Evolutionary conservation across 2,113 vertebrate species (phyloP).

Genomic region (Corynorhinus townsendii): DNA sequence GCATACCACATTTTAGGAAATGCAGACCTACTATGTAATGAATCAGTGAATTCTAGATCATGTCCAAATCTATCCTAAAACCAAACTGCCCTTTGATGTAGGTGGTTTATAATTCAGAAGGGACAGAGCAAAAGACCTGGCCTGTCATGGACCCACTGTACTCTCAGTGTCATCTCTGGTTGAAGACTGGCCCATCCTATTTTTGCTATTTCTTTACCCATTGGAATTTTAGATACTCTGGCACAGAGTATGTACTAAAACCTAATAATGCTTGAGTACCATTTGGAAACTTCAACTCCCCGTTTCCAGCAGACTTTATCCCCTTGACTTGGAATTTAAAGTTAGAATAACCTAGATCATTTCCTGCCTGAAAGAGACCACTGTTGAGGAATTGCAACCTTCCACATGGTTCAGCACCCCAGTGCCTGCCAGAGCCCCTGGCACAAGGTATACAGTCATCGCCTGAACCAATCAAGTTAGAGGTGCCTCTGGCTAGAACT

Average conservation of each 20-base stretch:
- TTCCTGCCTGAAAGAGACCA: background rate
- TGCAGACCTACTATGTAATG: background rate
- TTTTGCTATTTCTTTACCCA: background rate
- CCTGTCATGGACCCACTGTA: background rate
- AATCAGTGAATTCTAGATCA: background rate
- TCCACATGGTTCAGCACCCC: background rate
- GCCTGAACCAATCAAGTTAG: background rate
- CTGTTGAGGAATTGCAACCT: background rate
- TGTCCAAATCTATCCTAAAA: background rate
- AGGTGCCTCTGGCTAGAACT: background rate
- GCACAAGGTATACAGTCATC: background rate
- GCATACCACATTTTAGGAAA: background rate
- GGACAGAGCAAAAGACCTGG: background rate
- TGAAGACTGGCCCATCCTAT: background rate
- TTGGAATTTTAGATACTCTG: background rate
- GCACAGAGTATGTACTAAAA: background rate
- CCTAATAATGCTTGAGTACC: background rate
- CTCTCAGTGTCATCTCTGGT: background rate
- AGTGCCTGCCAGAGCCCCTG: background rate
- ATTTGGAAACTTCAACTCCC: slow-evolving; percentile 17
- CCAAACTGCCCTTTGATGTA: background rate
- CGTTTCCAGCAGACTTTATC: background rate
- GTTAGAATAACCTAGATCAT: background rate
- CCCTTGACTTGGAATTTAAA: background rate
- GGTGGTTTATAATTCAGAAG: background rate